These are phyloP conservation scores for Cinclus cinclus DNA, from an alignment of 2,113 vertebrate genomes.

Conservation along the genomic window DNA sequence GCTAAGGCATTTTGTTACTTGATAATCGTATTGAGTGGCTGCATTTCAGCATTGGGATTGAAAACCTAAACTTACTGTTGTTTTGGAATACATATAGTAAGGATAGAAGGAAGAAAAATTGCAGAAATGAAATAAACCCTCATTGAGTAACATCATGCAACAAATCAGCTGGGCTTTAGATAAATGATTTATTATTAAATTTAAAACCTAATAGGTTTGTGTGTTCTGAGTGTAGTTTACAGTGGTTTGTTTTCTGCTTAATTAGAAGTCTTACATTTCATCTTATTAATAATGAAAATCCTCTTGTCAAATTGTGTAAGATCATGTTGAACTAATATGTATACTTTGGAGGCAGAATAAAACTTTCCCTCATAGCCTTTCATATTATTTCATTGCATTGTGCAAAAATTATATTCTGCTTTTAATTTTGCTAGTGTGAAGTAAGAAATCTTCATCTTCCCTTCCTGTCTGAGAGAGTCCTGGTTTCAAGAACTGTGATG, in stretches of 20 bases:
- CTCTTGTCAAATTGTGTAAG: slow-evolving; percentile 42
- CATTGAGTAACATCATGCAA: background rate
- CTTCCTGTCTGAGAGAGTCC: background rate
- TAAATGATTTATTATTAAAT: slow-evolving; percentile 51
- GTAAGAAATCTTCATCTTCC: background rate
- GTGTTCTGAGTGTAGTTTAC: slow-evolving; percentile 38
- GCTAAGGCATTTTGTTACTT: background rate
- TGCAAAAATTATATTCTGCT: background rate
- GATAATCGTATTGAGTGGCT: background rate
- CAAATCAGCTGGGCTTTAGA: slow-evolving; percentile 34
- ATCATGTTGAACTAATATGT: slow-evolving; percentile 14
- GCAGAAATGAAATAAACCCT: slow-evolving; percentile 5
- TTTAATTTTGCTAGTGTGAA: background rate
- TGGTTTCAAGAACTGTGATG: background rate
- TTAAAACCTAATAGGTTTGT: slow-evolving; percentile 42
- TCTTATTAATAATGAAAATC: slow-evolving; percentile 64
- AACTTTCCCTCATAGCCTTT: background rate
- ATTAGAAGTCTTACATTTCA: slow-evolving; percentile 59
- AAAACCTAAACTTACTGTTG: background rate
- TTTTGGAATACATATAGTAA: background rate
- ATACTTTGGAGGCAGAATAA: slow-evolving; percentile 23
- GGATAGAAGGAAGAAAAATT: background rate
- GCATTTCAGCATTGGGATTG: background rate
- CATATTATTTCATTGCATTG: background rate
- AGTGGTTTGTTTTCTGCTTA: slow-evolving; percentile 57